Evolutionary conservation across 2,113 vertebrate species (phyloP).

Genomic region (Misgurnus anguillicaudatus): DNA sequence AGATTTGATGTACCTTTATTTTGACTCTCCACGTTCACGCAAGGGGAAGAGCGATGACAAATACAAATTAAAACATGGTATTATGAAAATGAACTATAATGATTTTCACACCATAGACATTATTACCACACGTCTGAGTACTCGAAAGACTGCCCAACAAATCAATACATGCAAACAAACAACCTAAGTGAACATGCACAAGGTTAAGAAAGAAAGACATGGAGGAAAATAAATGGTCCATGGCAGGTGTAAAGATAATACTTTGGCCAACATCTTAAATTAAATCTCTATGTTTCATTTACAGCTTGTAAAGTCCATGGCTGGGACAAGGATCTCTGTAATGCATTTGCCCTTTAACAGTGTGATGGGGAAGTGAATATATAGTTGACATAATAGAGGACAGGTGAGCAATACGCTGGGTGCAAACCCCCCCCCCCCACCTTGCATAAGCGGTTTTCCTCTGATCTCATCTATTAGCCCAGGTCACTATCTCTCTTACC

Average conservation of each 20-base stretch:
- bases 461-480: slow-evolving; percentile 19
- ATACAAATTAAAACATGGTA: too few species aligned
- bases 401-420: background rate
- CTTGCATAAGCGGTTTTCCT: background rate
- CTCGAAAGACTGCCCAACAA: too few species aligned
- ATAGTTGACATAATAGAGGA: background rate
- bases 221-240: background rate
- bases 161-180: too few species aligned
- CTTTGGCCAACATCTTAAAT: slow-evolving; percentile 16
- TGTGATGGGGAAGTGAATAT: background rate
- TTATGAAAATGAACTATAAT: too few species aligned
- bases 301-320: slow-evolving; percentile 4
- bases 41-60: too few species aligned
- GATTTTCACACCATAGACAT: too few species aligned
- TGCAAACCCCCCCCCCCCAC: background rate
- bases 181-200: background rate
- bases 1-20: too few species aligned
- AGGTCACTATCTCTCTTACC: slow-evolving; percentile 31
- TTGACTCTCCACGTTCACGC: too few species aligned
- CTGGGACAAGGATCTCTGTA: slow-evolving; percentile 18
- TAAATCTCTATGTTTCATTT: slow-evolving; percentile 39
- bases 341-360: slow-evolving; percentile 40
- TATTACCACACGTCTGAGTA: too few species aligned
- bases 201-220: background rate
- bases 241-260: background rate